A percentile compares a stretch with the other conserved stretches of the same genome.
Conservation (phyloP, 2,888 invertebrate genomes). For the Ophioninae sp. region DNA sequence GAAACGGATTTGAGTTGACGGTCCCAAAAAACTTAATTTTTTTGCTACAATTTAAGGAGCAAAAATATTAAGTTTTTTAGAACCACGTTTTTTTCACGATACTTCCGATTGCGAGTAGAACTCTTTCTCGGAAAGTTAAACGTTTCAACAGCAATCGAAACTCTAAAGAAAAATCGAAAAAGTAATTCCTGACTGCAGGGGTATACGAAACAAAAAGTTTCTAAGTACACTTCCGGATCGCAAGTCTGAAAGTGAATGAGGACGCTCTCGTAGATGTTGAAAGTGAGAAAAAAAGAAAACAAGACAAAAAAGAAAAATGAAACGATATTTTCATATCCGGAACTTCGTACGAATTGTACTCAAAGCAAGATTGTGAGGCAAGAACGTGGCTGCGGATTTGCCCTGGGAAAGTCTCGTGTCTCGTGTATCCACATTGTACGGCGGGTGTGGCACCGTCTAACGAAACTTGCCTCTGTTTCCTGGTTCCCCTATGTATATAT, state of each 20-base stretch:
- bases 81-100: background rate
- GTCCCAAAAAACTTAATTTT: too few species aligned
- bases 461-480: conserved; percentile 22
- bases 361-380: background rate
- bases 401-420: conserved; percentile 5
- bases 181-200: background rate
- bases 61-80: background rate
- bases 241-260: background rate
- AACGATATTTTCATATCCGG: background rate
- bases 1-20: too few species aligned
- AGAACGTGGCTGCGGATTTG: background rate
- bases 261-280: background rate
- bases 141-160: background rate
- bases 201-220: background rate
- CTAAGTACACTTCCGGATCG: too few species aligned
- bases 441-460: background rate
- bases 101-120: background rate
- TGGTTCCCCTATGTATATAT: background rate
- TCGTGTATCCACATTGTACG: background rate
- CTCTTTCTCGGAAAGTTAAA: background rate
- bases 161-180: background rate
- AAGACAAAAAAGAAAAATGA: background rate
- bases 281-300: background rate
- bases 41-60: too few species aligned
- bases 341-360: background rate